Evolutionary conservation across 92 coral and sea anemone species (phyloP), one percentile per base, ranked within the genome.

Genomic region (Plumapathes pennacea): DNA sequence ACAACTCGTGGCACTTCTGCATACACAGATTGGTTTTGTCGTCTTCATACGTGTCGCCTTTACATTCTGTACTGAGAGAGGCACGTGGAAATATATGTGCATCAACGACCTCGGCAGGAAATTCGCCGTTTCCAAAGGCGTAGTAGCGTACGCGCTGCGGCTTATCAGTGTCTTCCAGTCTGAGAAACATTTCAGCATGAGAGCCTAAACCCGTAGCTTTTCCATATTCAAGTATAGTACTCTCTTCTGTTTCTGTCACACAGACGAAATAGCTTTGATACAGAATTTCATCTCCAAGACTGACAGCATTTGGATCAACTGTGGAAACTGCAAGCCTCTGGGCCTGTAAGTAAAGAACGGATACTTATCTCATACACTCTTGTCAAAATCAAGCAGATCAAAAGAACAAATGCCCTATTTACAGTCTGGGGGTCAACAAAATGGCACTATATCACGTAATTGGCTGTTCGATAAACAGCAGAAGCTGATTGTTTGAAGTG

Each of bases 121-220:
- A 46, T 32, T 70, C 80, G 1, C 66, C 80, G 32, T 77, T 77
- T n/a, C 64, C 64, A 57, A 57, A 57, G 13, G 64, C 64, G 42
- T 57, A 57, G n/a, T 38, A 57, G n/a, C 36, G 15, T 8, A 57
- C 29, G 34, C 42, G 36, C 12, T 38, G 42, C 4, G 15, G n/a
- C 17, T 50, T 57, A 17, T 25, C 5, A 12, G 30, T 26, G 47
- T 56, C 62, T 22, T 36, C 39, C 62, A 56, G 5, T 12, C 39
- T 22, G 42, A 57, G 49, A 15, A 15, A 57, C 23, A 57, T 38
- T 20, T 22, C 42, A 12, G 48, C 64, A 25, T 23, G 36, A 26
- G 38, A 46, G 33, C 12, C 42, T 9, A 50, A 38, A 1, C 50
- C 64, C 20, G 26, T 22, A 25, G 30, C 42, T 25, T 57, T 57